Conservation (phyloP, 92 coral and sea anemone genomes). For the Parazoanthus swiftii region DNA sequence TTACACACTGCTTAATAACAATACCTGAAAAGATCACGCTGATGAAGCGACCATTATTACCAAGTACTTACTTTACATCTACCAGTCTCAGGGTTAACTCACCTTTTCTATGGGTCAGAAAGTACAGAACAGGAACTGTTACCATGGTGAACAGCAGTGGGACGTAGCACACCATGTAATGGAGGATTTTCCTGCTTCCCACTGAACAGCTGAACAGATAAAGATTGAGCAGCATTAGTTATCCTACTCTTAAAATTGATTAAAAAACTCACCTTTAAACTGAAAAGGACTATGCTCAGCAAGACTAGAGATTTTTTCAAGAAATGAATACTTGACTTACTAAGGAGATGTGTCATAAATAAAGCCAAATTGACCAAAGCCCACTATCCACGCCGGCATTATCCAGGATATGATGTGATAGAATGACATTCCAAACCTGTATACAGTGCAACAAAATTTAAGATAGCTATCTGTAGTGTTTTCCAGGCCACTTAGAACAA, state of each 20-base stretch:
- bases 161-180: slow-evolving; percentile 70
- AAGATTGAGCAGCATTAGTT: not conserved
- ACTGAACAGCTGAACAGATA: slow-evolving; percentile 49
- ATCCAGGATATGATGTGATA: slow-evolving; percentile 37
- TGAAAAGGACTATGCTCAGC: too few relatives aligned
- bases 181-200: slow-evolving; percentile 26
- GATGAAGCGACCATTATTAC: too few relatives aligned
- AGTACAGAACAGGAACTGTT: slow-evolving; percentile 70
- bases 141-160: slow-evolving; percentile 73
- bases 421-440: slow-evolving; percentile 26
- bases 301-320: not conserved
- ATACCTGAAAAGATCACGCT: too few relatives aligned
- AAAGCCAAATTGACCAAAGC: not conserved
- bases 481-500: too few relatives aligned
- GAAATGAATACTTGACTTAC: not conserved
- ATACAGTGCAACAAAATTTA: not conserved
- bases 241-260: not conserved
- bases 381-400: slow-evolving; percentile 21
- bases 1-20: too few relatives aligned
- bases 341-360: not conserved
- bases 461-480: too few relatives aligned
- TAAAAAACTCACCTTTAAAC: not conserved
- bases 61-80: too few relatives aligned
- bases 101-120: slow-evolving; percentile 74
- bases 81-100: slow-evolving; percentile 11